A percentile compares a stretch with the other conserved stretches of the same genome.
Evolutionary conservation across 64 coral and sea anemone genomes (phyloP).

Genomic region (Montipora sp.): DNA sequence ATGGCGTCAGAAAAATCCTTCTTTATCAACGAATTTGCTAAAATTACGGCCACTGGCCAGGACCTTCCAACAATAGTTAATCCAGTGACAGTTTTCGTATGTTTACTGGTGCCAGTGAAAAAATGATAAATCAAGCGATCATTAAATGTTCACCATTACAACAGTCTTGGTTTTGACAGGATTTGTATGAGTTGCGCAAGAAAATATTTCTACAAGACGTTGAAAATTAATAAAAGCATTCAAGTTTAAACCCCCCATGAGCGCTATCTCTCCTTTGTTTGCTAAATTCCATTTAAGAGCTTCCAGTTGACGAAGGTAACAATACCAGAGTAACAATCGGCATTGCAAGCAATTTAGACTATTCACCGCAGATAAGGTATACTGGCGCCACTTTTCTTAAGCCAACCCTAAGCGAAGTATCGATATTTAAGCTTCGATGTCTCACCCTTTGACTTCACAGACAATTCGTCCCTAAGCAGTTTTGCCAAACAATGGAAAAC

Average conservation of each 20-base stretch:
- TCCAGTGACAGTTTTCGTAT: background rate
- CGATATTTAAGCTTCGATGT: constrained; percentile 30
- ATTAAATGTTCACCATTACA: background rate
- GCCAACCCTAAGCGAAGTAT: background rate
- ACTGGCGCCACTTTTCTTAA: constrained; percentile 1
- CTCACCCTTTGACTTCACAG: background rate
- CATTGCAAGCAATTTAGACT: background rate
- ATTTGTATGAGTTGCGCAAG: background rate
- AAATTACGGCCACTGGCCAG: background rate
- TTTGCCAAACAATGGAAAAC: background rate
- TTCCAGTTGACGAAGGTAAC: background rate
- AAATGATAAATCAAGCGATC: background rate
- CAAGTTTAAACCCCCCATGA: background rate
- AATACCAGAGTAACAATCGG: constrained; percentile 29
- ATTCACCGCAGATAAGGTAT: constrained; percentile 2
- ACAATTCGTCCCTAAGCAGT: background rate
- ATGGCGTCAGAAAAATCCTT: constrained; percentile 24
- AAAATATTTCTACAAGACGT: background rate
- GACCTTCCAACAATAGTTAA: background rate
- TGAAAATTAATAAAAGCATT: background rate
- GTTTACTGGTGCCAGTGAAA: background rate
- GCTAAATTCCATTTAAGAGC: background rate
- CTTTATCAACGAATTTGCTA: background rate
- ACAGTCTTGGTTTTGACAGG: background rate
- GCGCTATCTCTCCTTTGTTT: background rate